Evolutionary conservation across 2,888 invertebrate species (phyloP), one percentile per base, ranked within the genome.

Genomic region (Andrena flavipes): DNA sequence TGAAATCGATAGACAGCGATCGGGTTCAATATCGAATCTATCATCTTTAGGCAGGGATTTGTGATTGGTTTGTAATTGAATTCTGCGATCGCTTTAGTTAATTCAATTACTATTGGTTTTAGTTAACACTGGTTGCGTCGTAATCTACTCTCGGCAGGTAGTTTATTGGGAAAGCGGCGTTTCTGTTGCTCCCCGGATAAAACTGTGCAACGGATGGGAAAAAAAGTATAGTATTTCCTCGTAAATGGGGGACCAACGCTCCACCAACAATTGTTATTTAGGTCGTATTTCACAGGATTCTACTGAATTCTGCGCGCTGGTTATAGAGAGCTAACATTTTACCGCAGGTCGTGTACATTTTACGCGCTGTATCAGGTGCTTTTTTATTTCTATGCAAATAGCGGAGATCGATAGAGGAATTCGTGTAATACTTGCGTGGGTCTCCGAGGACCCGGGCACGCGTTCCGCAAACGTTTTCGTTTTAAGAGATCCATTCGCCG

Each of bases 401-500:
- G 65, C 13, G 59, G n/a, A 49, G 26, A 42, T 60, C 51, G 76
- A 76, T 65, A 35, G 16, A 4, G 49, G 20, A 59, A 51, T 51
- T 35, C 10, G 3, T 29, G 51, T 30, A 49, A 59, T 59, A 67
- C 2, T 63, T 10, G 16, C 6, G 3, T 30, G 35, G 20, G 13
- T n/a, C n/a, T 5, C 13, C 5, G 23, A 2, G 13, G 20, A 26
- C 33, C 10, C 6, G 3, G 10, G n/a, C 10, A 8, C 16, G n/a
- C 20, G 23, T 51, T 54, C 23, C 33, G 20, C 60, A 30, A 64
- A 70, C 51, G 49, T 75, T 79, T 75, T 69, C 65, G 26, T 42
- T 65, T 76, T 70, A 51, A 42, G 16, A 60, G 42, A 63, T 75
- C 75, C 56, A 79, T 76, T 60, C 10, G 5, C 51, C 51, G 69